Conservation (phyloP, 2,797 vertebrate genomes). For the Sebastes matsubarae region DNA sequence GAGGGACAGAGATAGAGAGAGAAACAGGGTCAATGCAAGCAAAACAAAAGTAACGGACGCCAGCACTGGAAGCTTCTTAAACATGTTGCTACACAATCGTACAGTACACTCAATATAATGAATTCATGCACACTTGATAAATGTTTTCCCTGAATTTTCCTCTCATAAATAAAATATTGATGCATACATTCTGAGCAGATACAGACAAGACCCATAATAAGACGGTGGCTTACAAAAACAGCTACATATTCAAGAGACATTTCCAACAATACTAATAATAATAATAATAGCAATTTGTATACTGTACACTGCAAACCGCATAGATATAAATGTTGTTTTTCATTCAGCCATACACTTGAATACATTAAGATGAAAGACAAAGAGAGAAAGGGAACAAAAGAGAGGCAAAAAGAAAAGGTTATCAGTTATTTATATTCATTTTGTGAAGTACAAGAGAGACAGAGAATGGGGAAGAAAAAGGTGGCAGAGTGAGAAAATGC, state of each 20-base stretch:
- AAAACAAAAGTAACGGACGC: background rate
- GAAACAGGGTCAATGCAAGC: background rate
- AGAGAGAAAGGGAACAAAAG: conserved; percentile 24
- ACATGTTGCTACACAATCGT: background rate
- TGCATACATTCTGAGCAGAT: background rate
- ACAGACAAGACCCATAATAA: background rate
- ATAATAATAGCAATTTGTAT: background rate
- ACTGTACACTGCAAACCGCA: background rate
- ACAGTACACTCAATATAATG: background rate
- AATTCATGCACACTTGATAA: background rate
- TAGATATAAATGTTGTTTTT: background rate
- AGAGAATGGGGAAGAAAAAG: conserved; percentile 6
- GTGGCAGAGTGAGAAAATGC: conserved; percentile 22
- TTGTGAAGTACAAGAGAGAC: conserved; percentile 29
- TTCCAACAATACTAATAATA: background rate
- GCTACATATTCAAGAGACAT: background rate
- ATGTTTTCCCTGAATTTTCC: background rate
- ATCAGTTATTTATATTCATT: conserved; percentile 55
- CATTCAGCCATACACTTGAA: conserved; percentile 17
- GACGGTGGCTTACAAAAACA: background rate
- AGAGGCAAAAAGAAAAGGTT: conserved; percentile 57
- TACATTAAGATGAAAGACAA: conserved; percentile 47
- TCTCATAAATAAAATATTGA: background rate
- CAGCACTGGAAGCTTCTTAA: background rate
- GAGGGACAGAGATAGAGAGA: background rate